Conservation (phyloP, 2,797 vertebrate genomes). For the Malurus leucopterus region DNA sequence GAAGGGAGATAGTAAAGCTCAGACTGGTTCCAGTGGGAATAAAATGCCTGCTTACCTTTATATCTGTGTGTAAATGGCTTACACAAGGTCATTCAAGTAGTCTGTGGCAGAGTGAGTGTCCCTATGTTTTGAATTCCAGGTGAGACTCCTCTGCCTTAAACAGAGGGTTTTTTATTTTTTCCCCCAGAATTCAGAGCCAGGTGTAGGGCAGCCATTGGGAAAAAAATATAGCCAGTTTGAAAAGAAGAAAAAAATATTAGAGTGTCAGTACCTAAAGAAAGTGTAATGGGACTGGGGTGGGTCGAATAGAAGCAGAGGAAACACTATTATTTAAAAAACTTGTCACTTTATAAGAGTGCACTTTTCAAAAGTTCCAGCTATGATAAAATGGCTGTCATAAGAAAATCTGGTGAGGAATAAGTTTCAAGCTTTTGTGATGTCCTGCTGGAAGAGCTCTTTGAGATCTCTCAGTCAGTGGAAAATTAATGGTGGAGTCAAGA, state of each 20-base stretch:
- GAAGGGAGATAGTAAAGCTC: constrained; percentile 36
- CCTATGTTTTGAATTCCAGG: background rate
- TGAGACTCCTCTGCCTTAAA: background rate
- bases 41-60: constrained; percentile 44
- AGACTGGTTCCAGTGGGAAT: constrained; percentile 41
- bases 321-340: background rate
- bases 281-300: background rate
- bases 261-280: background rate
- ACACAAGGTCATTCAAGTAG: constrained; percentile 38
- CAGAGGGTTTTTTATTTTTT: fast-evolving
- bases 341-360: background rate
- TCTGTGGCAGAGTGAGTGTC: background rate
- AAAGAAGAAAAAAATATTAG: background rate
- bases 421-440: background rate
- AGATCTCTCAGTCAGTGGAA: background rate
- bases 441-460: background rate
- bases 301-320: background rate
- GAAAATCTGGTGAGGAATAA: background rate
- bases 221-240: background rate
- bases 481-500: background rate
- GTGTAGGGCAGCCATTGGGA: background rate
- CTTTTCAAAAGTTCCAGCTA: background rate
- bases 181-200: background rate
- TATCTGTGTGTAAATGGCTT: constrained; percentile 25
- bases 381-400: background rate